Evolutionary conservation across 2,797 vertebrate species (phyloP).

Genomic region (Miichthys miiuy): DNA sequence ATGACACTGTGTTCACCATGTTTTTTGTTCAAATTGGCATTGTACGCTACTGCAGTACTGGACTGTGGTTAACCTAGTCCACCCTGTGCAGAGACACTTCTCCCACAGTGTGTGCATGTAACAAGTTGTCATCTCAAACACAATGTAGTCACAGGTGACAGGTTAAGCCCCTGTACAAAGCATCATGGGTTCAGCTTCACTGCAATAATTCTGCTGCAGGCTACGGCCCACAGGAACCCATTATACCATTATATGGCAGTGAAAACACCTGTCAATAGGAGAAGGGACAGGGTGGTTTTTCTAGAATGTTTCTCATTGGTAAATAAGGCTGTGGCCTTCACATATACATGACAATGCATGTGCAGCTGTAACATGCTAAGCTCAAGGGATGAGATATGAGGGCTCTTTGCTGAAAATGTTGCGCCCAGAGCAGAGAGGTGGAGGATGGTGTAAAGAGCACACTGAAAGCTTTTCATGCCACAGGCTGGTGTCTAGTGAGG

Average conservation of each 20-base stretch:
- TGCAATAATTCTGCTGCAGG: background rate
- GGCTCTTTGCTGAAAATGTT: slow-evolving; percentile 2
- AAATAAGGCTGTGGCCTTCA: slow-evolving; percentile 20
- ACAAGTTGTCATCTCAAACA: slow-evolving; percentile 14
- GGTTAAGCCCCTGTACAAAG: slow-evolving; percentile 39
- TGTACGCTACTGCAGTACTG: background rate
- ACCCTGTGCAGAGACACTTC: background rate
- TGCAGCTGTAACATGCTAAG: slow-evolving; percentile 18
- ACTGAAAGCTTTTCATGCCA: slow-evolving; percentile 4
- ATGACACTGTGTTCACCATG: background rate
- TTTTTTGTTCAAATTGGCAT: background rate
- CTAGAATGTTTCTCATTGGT: slow-evolving; percentile 25
- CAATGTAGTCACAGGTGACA: slow-evolving; percentile 31
- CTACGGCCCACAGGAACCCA: background rate
- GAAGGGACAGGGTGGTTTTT: slow-evolving; percentile 5
- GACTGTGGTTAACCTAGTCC: background rate
- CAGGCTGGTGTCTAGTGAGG: slow-evolving; percentile 37
- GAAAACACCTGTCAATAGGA: slow-evolving; percentile 10
- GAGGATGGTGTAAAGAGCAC: background rate
- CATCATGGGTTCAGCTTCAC: slow-evolving; percentile 20
- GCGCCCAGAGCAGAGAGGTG: background rate
- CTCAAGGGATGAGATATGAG: slow-evolving; percentile 4
- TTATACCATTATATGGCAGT: slow-evolving; percentile 21
- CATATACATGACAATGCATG: slow-evolving; percentile 22
- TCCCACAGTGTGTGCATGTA: background rate